A percentile compares a stretch with the other conserved stretches of the same genome.
phyloP scores from a whole-genome alignment of 2,113 vertebrate genomes.

The Xiphophorus maculatus region DNA sequence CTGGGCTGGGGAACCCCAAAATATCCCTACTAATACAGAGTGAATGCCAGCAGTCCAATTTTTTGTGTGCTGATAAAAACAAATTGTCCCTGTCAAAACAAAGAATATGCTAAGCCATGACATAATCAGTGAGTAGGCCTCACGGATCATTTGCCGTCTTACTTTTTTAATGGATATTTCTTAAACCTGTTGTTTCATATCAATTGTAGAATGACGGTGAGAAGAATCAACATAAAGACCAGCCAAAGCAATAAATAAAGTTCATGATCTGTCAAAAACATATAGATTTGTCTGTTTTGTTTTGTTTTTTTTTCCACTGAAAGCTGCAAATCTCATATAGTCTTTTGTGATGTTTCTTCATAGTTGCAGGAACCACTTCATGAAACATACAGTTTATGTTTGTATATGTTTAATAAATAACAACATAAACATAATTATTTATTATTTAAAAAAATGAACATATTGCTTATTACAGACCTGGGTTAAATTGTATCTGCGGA shows the following conservation, averaged over 20 bases:
- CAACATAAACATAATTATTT: conserved; percentile 68
- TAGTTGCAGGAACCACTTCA: conserved; percentile 19
- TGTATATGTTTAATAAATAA: conserved; percentile 82
- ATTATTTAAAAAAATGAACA: conserved; percentile 35
- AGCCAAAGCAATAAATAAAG: conserved; percentile 35
- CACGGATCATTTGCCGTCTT: conserved; percentile 7
- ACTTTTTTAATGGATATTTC: conserved; percentile 6
- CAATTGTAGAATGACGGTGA: conserved; percentile 15
- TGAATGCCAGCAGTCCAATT: background rate
- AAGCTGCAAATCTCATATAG: conserved; percentile 4
- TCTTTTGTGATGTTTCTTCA: background rate
- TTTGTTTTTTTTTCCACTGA: background rate
- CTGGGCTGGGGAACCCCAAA: background rate
- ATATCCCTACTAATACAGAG: conserved; percentile 3
- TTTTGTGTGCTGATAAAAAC: conserved; percentile 1
- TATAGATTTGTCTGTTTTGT: conserved; percentile 5
- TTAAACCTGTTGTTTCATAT: conserved; percentile 17
- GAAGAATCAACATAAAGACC: conserved; percentile 34
- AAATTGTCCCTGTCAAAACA: conserved; percentile 36
- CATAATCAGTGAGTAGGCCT: conserved; percentile 21
- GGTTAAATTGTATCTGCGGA: conserved; percentile 56
- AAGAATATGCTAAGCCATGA: conserved; percentile 13
- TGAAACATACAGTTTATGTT: conserved; percentile 46
- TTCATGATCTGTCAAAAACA: conserved; percentile 34
- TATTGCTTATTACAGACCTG: conserved; percentile 60